phyloP scores from a whole-genome alignment of 2,797 vertebrate genomes.

The Sternarchorhynchus goeldii region DNA sequence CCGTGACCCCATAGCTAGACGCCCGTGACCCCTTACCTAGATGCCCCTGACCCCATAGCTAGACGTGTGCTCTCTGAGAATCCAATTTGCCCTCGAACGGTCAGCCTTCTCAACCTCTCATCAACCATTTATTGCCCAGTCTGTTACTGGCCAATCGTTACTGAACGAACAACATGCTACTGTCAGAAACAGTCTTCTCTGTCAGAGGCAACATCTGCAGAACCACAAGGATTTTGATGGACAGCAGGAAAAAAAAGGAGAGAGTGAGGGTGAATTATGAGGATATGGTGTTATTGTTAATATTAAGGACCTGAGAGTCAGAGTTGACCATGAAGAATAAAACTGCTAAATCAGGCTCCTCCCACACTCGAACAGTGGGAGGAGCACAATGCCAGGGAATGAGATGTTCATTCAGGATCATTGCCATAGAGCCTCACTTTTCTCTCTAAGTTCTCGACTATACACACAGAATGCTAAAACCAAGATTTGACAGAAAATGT shows the following conservation, averaged over 20 bases:
- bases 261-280: constrained; percentile 7
- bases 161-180: constrained; percentile 5
- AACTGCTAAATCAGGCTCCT: constrained; percentile 8
- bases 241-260: constrained; percentile 23
- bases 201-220: constrained; percentile 33
- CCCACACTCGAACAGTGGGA: not conserved
- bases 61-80: not conserved
- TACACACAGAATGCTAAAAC: not conserved
- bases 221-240: not conserved
- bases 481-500: not conserved
- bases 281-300: not conserved
- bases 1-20: not conserved
- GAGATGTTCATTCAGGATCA: constrained; percentile 9
- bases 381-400: not conserved
- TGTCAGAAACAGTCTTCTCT: constrained; percentile 19
- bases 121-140: not conserved
- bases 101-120: not conserved
- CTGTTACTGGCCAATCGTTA: not conserved
- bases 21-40: not conserved
- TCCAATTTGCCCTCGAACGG: not conserved
- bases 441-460: not conserved
- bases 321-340: not conserved
- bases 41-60: not conserved
- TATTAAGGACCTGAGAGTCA: not conserved
- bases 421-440: not conserved